phyloP scores from a whole-genome alignment of 1,140 invertebrate species.

The Acyrthosiphon pisum region DNA sequence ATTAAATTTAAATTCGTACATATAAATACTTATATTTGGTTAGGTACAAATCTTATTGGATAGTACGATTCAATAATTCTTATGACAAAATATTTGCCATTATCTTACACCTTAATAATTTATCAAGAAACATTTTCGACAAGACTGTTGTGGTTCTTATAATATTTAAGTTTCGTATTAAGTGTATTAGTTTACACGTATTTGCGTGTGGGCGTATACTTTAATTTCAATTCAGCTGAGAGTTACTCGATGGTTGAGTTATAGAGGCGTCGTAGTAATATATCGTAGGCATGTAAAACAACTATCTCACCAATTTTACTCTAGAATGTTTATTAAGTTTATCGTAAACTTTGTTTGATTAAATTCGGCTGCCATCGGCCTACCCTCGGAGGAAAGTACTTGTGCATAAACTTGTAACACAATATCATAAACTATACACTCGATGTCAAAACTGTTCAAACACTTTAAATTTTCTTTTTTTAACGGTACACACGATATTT shows the following conservation, averaged over 20 bases:
- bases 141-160: background rate
- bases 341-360: constrained; percentile 32
- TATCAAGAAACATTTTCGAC: background rate
- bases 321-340: background rate
- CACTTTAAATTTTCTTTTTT: background rate
- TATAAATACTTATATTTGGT: too few species aligned
- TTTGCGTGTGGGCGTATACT: background rate
- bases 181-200: background rate
- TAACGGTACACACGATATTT: background rate
- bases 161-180: background rate
- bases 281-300: background rate
- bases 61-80: background rate
- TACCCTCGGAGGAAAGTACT: background rate
- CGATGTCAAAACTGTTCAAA: background rate
- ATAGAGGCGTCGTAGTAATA: background rate
- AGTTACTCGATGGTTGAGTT: background rate
- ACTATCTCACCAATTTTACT: background rate
- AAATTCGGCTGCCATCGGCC: background rate
- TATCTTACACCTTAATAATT: background rate
- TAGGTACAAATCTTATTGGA: too few species aligned
- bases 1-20: too few species aligned
- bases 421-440: constrained; percentile 27
- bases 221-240: background rate
- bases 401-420: background rate
- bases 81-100: background rate